These are phyloP conservation scores for Megaceryle maxima DNA, from an alignment of 2,113 vertebrate species.

Conservation along the genomic window DNA sequence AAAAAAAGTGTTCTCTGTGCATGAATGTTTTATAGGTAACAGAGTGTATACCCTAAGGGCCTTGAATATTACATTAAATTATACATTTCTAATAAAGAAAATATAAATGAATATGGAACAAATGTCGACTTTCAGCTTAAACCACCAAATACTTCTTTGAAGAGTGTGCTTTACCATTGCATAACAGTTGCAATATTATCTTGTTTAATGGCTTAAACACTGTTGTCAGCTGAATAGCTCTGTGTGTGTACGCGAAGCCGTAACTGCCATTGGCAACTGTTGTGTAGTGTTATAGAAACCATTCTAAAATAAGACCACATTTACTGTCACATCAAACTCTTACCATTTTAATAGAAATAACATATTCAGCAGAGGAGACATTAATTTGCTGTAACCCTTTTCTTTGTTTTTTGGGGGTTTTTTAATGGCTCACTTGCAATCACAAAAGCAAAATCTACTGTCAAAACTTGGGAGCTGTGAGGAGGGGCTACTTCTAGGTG, in stretches of 20 bases:
- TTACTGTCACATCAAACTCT: constrained; percentile 18
- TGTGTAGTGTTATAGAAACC: constrained; percentile 5
- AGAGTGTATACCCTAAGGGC: constrained; percentile 39
- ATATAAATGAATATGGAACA: constrained; percentile 65
- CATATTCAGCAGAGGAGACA: constrained; percentile 45
- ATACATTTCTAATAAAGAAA: constrained; percentile 71
- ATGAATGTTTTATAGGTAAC: constrained; percentile 66
- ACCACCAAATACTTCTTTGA: neutral
- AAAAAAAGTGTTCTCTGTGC: constrained; percentile 33
- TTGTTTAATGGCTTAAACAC: constrained; percentile 38
- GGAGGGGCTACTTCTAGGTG: neutral
- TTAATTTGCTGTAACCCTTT: constrained; percentile 35
- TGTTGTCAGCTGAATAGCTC: constrained; percentile 33
- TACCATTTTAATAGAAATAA: constrained; percentile 63
- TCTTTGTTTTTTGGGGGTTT: neutral
- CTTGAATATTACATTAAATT: constrained; percentile 59
- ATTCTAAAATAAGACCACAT: constrained; percentile 14
- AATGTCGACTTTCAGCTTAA: constrained; percentile 49
- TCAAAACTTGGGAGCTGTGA: neutral
- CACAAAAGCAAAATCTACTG: constrained; percentile 22
- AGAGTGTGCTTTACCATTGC: neutral
- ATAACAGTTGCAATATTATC: constrained; percentile 19
- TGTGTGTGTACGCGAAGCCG: neutral
- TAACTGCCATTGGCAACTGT: constrained; percentile 36
- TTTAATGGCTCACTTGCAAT: neutral